A percentile compares a stretch with the other conserved stretches of the same genome.
Conservation (phyloP, 2,797 vertebrate genomes). For the Liparis tanakae region DNA sequence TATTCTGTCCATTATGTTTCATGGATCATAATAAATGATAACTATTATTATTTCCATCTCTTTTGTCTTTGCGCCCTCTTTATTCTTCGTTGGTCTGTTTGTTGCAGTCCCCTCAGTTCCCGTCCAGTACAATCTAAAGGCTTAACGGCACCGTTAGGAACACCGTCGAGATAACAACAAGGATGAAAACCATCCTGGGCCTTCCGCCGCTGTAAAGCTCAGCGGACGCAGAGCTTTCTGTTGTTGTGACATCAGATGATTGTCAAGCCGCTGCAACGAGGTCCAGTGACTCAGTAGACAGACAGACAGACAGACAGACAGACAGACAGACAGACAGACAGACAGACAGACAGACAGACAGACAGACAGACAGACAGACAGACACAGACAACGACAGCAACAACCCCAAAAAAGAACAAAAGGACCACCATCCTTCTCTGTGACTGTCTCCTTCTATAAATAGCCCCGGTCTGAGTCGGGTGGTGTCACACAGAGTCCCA, state of each 20-base stretch:
- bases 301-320: background rate
- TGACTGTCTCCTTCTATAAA: conserved; percentile 26
- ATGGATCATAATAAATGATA: no score
- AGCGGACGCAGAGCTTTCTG: background rate
- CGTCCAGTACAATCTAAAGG: background rate
- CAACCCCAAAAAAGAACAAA: conserved; percentile 23
- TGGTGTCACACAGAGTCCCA: background rate
- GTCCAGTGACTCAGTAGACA: conserved; percentile 21
- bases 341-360: no score
- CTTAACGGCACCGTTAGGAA: background rate
- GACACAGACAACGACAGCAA: background rate
- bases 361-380: no score
- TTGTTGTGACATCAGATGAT: background rate
- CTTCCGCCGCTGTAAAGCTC: background rate
- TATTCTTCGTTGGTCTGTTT: background rate
- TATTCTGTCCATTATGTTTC: no score
- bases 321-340: no score
- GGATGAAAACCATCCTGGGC: background rate
- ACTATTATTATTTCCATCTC: no score
- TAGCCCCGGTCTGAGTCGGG: conserved; percentile 1
- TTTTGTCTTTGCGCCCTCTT: no score
- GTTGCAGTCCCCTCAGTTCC: background rate
- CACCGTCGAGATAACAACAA: background rate
- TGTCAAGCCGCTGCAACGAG: conserved; percentile 1
- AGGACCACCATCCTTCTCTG: background rate